phyloP scores from a whole-genome alignment of 2,797 vertebrate genomes.

The Lagodon rhomboides region DNA sequence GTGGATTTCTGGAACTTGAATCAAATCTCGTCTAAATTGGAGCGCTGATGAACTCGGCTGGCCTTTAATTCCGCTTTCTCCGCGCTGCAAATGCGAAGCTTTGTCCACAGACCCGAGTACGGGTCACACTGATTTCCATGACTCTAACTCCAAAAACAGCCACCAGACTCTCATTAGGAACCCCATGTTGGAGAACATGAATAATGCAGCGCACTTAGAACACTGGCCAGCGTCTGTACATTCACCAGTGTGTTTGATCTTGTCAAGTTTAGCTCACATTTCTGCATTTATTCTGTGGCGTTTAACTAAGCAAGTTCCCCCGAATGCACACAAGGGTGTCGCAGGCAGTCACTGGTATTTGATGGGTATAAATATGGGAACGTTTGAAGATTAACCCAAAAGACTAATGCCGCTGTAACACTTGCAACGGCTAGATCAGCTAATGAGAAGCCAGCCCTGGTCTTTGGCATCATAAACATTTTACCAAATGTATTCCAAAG shows the following conservation, averaged over 20 bases:
- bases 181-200: constrained; percentile 86
- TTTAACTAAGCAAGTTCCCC: constrained; percentile 83
- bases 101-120: constrained; percentile 68
- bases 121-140: constrained; percentile 81
- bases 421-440: constrained; percentile 81
- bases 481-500: constrained; percentile 86
- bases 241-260: constrained; percentile 88
- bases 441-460: constrained; percentile 88
- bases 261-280: constrained; percentile 86
- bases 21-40: constrained; percentile 51
- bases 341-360: constrained; percentile 81
- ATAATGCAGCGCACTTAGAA: constrained; percentile 88
- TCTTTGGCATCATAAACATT: constrained; percentile 89
- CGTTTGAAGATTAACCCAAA: constrained; percentile 88
- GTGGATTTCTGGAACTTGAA: constrained; percentile 45
- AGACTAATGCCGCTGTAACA: constrained; percentile 82
- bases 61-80: constrained; percentile 64
- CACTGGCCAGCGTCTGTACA: constrained; percentile 87
- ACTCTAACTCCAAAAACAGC: constrained; percentile 83
- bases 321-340: constrained; percentile 83
- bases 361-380: constrained; percentile 86
- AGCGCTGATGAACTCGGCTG: constrained; percentile 56
- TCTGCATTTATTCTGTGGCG: constrained; percentile 84
- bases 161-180: constrained; percentile 88
- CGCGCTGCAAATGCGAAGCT: constrained; percentile 50